phyloP scores from a whole-genome alignment of 2,797 vertebrate genomes.

The Danio aesculapii region DNA sequence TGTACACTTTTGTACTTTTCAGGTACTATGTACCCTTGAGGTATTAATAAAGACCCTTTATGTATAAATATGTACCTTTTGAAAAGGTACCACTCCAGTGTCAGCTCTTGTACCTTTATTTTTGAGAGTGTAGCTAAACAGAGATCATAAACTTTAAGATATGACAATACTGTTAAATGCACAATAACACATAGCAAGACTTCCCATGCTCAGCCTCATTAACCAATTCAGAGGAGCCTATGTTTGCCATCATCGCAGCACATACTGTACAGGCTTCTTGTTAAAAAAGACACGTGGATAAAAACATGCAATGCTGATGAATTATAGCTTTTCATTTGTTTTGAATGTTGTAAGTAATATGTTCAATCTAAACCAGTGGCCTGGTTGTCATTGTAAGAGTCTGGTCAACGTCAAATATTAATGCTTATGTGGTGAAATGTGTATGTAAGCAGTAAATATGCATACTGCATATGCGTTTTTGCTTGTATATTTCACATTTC shows the following conservation, averaged over 20 bases:
- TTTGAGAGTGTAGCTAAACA: neutral
- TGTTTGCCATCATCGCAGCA: neutral
- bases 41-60: no score
- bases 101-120: no score
- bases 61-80: no score
- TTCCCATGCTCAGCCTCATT: neutral
- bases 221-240: neutral
- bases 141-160: neutral
- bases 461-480: neutral
- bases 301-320: constrained; percentile 4
- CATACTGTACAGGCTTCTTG: neutral
- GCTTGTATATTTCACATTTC: constrained; percentile 4
- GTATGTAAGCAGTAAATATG: neutral
- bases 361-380: constrained; percentile 1
- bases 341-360: constrained; percentile 1
- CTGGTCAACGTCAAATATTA: constrained; percentile 27
- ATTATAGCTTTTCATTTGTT: constrained; percentile 34
- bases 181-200: neutral
- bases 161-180: neutral
- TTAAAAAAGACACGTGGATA: constrained; percentile 3
- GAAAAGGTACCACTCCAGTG: no score
- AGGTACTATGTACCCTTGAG: no score
- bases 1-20: no score
- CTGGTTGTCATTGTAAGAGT: constrained; percentile 19
- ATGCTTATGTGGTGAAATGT: constrained; percentile 22